Evolutionary conservation across 1,140 invertebrate genomes (phyloP).

Genomic region (Drosophila subpulchrella): DNA sequence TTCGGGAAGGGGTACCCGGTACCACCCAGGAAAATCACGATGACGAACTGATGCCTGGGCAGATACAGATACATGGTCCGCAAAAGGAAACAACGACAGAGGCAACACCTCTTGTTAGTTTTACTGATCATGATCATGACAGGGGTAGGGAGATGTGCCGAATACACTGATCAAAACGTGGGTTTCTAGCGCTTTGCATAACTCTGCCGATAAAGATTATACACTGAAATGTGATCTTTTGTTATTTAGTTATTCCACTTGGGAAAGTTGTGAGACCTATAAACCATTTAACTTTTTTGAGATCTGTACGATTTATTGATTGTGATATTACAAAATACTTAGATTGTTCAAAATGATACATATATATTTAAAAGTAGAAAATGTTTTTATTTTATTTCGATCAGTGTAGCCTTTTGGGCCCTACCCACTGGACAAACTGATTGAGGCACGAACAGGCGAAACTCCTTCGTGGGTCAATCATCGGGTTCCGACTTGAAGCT

Average conservation of each 20-base stretch:
- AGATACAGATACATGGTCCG: conserved; percentile 43
- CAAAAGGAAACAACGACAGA: conserved; percentile 67
- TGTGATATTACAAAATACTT: too few species aligned
- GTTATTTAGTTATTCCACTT: too few species aligned
- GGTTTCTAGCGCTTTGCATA: background rate
- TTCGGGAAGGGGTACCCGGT: background rate
- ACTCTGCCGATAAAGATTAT: background rate
- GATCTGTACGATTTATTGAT: too few species aligned
- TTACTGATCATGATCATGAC: conserved; percentile 75
- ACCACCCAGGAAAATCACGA: conserved; percentile 80
- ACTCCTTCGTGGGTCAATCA: conserved; percentile 66
- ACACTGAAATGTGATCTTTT: too few species aligned
- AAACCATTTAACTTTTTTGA: too few species aligned
- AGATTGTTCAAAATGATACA: too few species aligned
- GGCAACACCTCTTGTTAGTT: conserved; percentile 82
- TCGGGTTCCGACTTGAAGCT: conserved; percentile 25
- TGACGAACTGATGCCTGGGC: conserved; percentile 69
- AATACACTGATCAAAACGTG: conserved; percentile 8
- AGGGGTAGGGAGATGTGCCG: conserved; percentile 12
- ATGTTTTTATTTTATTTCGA: too few species aligned
- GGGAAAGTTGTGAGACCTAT: too few species aligned
- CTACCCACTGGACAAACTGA: conserved; percentile 65
- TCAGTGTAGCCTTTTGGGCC: conserved; percentile 17
- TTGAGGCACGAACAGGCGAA: conserved; percentile 63
- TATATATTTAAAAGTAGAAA: too few species aligned